Base-by-base conservation (phyloP, 2,888 invertebrate species). In the Spatulosminthurus flaviceps region DNA sequence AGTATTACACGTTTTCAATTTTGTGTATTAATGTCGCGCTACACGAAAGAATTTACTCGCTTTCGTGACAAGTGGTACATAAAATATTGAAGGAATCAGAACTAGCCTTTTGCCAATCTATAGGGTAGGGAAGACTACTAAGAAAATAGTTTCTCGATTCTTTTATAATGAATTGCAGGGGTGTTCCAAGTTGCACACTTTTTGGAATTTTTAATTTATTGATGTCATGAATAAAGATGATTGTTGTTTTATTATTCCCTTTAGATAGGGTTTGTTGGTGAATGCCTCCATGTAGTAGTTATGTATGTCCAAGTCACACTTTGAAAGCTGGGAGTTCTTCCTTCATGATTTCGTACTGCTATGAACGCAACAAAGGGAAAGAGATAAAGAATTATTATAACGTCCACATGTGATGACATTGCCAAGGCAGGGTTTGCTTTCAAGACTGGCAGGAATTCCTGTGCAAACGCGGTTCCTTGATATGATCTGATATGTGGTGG, bases 51-150 rank as follows among this genome's bases (percentile, higher is more conserved):
- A 72, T 72, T 72, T 72, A 26, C 43, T 42, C 24, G 22, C 9
- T 71, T 71, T 72, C 72, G 72, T 72, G 72, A 72, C 72, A 72
- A 72, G 42, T 51, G 51, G 43, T 72, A 72, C 26, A 51, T 72
- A 43, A 72, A 29, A 26, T 69, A 69, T 51, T 67, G 67, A 67
- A 22, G 64, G 24, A 67, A 67, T 26, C 67, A 67, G 28, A 67
- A 19, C 67, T 26, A 22, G 4, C 28, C 67, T 26, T 67, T 26
- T 19, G n/a, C 67, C 67, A 67, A 29, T 67, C 29, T 13, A 51
- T 2, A 51, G 34, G 34, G 5, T 34, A 34, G 5, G 9, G 34
- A 34, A 4, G 5, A 34, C 1, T 2, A 19, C 16, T 51, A 2
- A 51, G n/a, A 51, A 51, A 51, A 51, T 51, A 51, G 51, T 51